Conservation (phyloP, 53 echinoderm and acorn worm genomes). For the Paelopatides confundens region DNA sequence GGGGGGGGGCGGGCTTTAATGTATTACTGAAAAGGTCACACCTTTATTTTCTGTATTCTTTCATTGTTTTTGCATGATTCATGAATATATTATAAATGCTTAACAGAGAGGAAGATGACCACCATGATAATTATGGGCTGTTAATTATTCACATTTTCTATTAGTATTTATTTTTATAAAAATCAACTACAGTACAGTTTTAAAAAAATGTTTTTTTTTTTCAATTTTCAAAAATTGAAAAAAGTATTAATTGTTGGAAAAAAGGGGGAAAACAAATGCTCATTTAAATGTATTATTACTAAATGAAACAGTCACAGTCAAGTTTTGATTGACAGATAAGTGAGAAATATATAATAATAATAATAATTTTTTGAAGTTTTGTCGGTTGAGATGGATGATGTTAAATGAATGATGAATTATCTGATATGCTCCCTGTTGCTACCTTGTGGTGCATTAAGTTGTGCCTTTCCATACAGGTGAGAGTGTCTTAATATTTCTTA, state of each 20-base stretch:
- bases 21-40: background rate
- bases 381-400: background rate
- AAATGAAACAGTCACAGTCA: background rate
- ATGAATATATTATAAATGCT: too few relatives aligned
- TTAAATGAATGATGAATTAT: background rate
- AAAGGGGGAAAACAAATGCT: too few relatives aligned
- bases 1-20: too few relatives aligned
- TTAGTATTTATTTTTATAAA: background rate
- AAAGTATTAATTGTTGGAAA: too few relatives aligned
- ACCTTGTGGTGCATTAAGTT: constrained; percentile 13
- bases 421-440: background rate
- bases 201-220: background rate
- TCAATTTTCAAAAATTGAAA: background rate
- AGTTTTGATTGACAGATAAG: background rate
- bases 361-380: background rate
- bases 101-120: too few relatives aligned
- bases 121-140: background rate
- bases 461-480: constrained; percentile 33
- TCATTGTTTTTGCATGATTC: background rate
- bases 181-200: background rate
- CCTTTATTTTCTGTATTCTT: background rate
- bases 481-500: constrained; percentile 28
- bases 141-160: background rate
- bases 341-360: background rate
- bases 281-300: too few relatives aligned